phyloP scores from a whole-genome alignment of 1,140 invertebrate species.

The Zaprionus nigranus region DNA sequence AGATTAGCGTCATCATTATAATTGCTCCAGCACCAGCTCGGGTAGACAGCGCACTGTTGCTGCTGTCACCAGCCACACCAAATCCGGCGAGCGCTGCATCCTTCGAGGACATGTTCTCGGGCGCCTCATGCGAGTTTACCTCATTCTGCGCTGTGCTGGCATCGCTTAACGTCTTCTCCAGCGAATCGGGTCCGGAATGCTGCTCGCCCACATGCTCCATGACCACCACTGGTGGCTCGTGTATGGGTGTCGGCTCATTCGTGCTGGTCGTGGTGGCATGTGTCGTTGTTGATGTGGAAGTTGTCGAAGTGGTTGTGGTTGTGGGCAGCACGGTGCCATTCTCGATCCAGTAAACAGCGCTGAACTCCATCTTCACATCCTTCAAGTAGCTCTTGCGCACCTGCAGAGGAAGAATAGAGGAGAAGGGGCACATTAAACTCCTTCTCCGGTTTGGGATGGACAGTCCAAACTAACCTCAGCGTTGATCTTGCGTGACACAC shows the following conservation, averaged over 20 bases:
- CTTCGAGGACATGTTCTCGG: conserved; percentile 76
- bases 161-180: conserved; percentile 76
- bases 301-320: conserved; percentile 89
- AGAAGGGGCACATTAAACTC: not conserved
- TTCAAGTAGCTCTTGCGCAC: conserved; percentile 87
- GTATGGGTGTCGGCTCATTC: conserved; percentile 83
- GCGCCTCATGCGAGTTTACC: conserved; percentile 68
- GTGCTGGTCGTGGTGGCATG: conserved; percentile 86
- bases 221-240: conserved; percentile 82
- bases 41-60: conserved; percentile 23
- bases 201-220: conserved; percentile 64
- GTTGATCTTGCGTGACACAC: conserved; percentile 75
- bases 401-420: conserved; percentile 28
- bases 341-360: conserved; percentile 89
- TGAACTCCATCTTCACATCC: conserved; percentile 88
- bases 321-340: conserved; percentile 91
- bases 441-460: not conserved
- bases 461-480: conserved; percentile 58
- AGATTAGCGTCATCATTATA: conserved; percentile 36
- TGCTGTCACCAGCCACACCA: conserved; percentile 35
- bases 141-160: conserved; percentile 63
- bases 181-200: conserved; percentile 73
- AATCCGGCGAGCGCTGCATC: conserved; percentile 71
- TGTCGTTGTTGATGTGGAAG: conserved; percentile 87
- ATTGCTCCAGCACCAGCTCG: conserved; percentile 12